Percentiles rank a stretch among this genome's conserved stretches.
phyloP scores from a whole-genome alignment of 1,140 invertebrate genomes.

The Aricia agestis region DNA sequence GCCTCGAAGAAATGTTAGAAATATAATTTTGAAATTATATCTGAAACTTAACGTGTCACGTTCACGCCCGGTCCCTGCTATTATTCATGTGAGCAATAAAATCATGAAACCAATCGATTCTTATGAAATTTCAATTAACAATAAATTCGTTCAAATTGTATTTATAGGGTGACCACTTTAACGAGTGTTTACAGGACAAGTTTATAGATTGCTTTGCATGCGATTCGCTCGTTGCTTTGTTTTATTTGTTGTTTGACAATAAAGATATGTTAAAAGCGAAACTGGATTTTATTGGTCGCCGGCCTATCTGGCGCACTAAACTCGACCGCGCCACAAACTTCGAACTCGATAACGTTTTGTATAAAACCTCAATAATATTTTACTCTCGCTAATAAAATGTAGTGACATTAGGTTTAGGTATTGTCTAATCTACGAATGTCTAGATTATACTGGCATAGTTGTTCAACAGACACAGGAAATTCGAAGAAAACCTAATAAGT shows the following conservation, averaged over 20 bases:
- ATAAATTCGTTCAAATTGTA: slow-evolving; percentile 11
- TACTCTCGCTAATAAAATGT: neutral
- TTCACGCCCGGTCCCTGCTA: neutral
- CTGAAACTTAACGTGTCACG: no score
- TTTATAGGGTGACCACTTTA: slow-evolving; percentile 15
- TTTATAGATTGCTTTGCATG: slow-evolving; percentile 12
- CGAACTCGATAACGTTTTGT: neutral
- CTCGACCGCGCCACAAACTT: neutral
- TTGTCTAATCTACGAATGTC: neutral
- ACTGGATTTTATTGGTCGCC: slow-evolving; percentile 11
- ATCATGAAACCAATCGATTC: neutral
- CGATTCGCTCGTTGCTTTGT: slow-evolving; percentile 8
- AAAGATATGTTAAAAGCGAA: slow-evolving; percentile 15
- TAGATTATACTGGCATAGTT: no score
- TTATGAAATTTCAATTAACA: slow-evolving; percentile 15
- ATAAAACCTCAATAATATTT: neutral
- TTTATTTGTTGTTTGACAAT: slow-evolving; percentile 12
- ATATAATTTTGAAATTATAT: no score
- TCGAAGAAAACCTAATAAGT: no score
- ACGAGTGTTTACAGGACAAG: slow-evolving; percentile 15
- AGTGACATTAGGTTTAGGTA: neutral
- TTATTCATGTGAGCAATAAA: neutral
- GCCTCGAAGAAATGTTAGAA: no score
- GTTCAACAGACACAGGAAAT: no score
- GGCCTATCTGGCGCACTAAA: slow-evolving; percentile 10